Evolutionary conservation across 2,888 invertebrate species (phyloP).

Genomic region (Spodoptera exigua): DNA sequence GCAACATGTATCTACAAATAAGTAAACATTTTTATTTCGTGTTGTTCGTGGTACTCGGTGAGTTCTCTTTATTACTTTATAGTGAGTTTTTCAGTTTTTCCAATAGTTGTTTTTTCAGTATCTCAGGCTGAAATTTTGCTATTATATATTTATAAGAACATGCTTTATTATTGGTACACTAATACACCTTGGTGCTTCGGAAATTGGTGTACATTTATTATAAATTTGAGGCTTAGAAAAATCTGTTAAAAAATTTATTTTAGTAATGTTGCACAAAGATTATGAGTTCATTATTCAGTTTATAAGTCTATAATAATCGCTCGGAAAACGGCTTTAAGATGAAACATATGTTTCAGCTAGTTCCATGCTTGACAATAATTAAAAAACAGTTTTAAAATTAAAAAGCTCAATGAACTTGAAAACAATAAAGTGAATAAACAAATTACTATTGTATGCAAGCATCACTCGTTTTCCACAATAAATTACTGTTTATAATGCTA

Average conservation of each 20-base stretch:
- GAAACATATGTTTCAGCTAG: too few species aligned
- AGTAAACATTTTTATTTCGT: slow-evolving; percentile 29
- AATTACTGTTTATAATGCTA: slow-evolving; percentile 4
- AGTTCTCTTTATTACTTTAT: slow-evolving; percentile 23
- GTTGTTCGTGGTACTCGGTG: slow-evolving; percentile 45
- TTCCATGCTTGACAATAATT: neutral
- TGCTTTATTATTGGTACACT: too few species aligned
- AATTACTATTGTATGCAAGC: slow-evolving; percentile 2
- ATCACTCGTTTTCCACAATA: slow-evolving; percentile 26
- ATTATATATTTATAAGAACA: too few species aligned
- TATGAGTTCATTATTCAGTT: too few species aligned
- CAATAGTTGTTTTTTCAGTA: neutral
- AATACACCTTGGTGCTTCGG: too few species aligned
- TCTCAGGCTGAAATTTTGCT: neutral
- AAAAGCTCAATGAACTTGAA: slow-evolving; percentile 31
- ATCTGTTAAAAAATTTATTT: too few species aligned
- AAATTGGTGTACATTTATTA: too few species aligned
- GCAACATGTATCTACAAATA: slow-evolving; percentile 38
- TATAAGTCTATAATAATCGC: too few species aligned
- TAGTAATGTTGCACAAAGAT: too few species aligned
- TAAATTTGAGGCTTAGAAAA: too few species aligned
- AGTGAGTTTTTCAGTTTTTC: too few species aligned
- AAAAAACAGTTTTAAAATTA: neutral
- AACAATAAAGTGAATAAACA: slow-evolving; percentile 13
- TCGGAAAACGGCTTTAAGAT: too few species aligned